Conservation (phyloP, 2,797 vertebrate species). For the Chaetodon trifasciatus region DNA sequence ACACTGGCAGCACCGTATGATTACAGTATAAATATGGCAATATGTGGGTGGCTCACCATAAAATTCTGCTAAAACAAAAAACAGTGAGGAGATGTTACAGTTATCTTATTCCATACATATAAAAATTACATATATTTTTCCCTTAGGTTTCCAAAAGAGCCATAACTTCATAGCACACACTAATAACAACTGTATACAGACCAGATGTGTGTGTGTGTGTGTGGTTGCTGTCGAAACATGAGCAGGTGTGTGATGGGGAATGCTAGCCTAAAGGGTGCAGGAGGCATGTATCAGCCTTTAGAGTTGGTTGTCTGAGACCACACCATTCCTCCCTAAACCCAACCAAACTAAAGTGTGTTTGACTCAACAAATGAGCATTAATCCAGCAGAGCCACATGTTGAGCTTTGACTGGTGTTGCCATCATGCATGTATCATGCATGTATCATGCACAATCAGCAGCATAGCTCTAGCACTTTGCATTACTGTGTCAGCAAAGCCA, state of each 20-base stretch:
- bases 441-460: not conserved
- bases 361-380: not conserved
- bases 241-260: slow-evolving; percentile 20
- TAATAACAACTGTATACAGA: not conserved
- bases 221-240: not conserved
- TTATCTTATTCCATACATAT: not conserved
- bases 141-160: not conserved
- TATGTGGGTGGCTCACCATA: not conserved
- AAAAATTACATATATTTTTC: not conserved
- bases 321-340: not conserved
- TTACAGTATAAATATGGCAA: slow-evolving; percentile 17
- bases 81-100: not conserved
- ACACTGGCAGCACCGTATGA: not conserved
- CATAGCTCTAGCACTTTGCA: not conserved
- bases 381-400: not conserved
- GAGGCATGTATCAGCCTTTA: not conserved
- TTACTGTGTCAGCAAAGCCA: not conserved
- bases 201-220: not conserved
- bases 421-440: not conserved
- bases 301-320: not conserved
- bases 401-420: not conserved
- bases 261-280: not conserved
- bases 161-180: not conserved
- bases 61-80: not conserved
- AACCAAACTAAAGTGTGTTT: not conserved